phyloP scores from a whole-genome alignment of 2,888 invertebrate genomes.

The Vanessa cardui region DNA sequence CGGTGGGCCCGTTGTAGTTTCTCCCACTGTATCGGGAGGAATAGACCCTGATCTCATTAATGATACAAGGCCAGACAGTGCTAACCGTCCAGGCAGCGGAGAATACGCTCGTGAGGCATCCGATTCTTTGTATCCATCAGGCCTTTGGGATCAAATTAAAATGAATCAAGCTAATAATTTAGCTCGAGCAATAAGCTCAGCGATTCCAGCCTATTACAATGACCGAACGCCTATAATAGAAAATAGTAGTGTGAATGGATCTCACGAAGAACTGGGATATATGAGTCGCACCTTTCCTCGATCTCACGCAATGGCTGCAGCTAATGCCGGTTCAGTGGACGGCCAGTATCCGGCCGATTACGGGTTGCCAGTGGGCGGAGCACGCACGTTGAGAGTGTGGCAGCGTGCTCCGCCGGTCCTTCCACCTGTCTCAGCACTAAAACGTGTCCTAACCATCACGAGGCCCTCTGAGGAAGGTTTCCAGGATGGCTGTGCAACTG shows the following conservation, averaged over 20 bases:
- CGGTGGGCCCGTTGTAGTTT: constrained; percentile 85
- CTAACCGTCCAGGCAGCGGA: constrained; percentile 85
- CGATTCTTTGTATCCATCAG: constrained; percentile 90
- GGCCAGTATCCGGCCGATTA: constrained; percentile 89
- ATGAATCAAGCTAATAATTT: constrained; percentile 79
- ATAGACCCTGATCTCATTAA: constrained; percentile 94
- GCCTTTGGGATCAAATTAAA: constrained; percentile 88
- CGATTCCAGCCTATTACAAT: constrained; percentile 84
- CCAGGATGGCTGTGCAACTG: constrained; percentile 96
- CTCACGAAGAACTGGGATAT: constrained; percentile 84
- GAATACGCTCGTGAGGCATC: constrained; percentile 89
- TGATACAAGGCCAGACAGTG: constrained; percentile 88
- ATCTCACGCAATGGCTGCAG: constrained; percentile 70
- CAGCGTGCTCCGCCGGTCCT: constrained; percentile 93
- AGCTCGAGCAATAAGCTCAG: constrained; percentile 83
- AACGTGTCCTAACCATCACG: constrained; percentile 91
- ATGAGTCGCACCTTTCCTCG: constrained; percentile 85
- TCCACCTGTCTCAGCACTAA: constrained; percentile 92
- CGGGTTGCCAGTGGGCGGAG: constrained; percentile 86
- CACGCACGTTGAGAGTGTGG: constrained; percentile 93
- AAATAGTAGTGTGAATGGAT: constrained; percentile 82
- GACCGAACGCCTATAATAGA: constrained; percentile 90
- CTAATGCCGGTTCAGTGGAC: constrained; percentile 64
- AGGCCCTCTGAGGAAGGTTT: constrained; percentile 96
- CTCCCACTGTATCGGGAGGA: constrained; percentile 87